phyloP scores from a whole-genome alignment of 1,140 invertebrate genomes.

The Drosophila repleta region DNA sequence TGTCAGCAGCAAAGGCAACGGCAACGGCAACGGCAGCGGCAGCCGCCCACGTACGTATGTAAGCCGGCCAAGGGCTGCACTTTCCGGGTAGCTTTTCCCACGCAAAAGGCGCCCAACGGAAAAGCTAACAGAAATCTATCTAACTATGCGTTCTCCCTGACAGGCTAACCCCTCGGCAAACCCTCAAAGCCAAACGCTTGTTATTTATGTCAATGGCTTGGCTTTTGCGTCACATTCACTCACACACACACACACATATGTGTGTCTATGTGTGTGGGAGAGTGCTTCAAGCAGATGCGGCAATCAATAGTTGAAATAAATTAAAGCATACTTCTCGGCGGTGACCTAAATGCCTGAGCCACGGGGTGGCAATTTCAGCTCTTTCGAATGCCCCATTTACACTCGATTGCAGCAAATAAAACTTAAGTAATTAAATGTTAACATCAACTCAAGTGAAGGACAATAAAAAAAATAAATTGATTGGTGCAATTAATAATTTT shows the following conservation, averaged over 20 bases:
- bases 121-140: constrained; percentile 28
- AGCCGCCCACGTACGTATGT: constrained; percentile 48
- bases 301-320: constrained; percentile 55
- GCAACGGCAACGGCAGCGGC: constrained; percentile 52
- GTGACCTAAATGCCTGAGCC: constrained; percentile 56
- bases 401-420: constrained; percentile 1
- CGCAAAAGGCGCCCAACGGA: constrained; percentile 26
- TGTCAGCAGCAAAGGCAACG: constrained; percentile 53
- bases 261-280: constrained; percentile 5
- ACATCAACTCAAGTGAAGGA: background rate
- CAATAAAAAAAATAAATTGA: background rate
- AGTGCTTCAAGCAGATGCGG: constrained; percentile 24
- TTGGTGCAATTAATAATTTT: background rate
- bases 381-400: constrained; percentile 23
- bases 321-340: constrained; percentile 73
- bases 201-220: constrained; percentile 74
- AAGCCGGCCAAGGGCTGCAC: constrained; percentile 58
- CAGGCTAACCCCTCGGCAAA: constrained; percentile 7
- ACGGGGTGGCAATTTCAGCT: constrained; percentile 55
- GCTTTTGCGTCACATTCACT: constrained; percentile 36
- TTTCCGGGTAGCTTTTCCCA: constrained; percentile 37
- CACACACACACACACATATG: background rate
- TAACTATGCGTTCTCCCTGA: constrained; percentile 46
- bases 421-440: background rate
- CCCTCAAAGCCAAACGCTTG: constrained; percentile 7